Base-by-base conservation (phyloP, 2,888 invertebrate genomes). In the Pristionchus fissidentatus region DNA sequence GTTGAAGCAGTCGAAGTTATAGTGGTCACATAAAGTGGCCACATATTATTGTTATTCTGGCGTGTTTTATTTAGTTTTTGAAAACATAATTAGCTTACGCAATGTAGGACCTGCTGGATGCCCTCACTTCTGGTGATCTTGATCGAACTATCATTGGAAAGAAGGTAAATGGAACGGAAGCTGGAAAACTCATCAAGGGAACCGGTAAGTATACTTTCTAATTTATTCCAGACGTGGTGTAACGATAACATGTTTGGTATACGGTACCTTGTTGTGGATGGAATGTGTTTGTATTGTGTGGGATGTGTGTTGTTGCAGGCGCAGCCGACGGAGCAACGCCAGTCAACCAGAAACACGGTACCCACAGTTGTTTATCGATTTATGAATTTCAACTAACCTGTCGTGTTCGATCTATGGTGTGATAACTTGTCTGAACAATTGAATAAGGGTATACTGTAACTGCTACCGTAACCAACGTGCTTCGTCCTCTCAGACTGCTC, bases 121-220 rank as follows among this genome's bases (percentile, higher is more conserved):
- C 89, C 26, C 83, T 89, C 13, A 86, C 87, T 1, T 85, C 87
- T 41, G 89, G 89, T 32, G 89, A 87, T 7, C 85, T 89, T n/a
- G 88, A 88, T 52, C 85, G 70, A 26, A 32, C 80, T 1, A 13
- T 81, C n/a, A n/a, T 81, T 10, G 57, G 5, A 10, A 79, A 79
- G 79, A 79, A 79, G 26, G 5, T n/a, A 0, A 78, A 78, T 55
- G 62, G 43, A 41, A 80, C 60, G 0, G 80, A 43, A 46, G 80
- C 80, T 3, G 62, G 62, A 43, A 26, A 81, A 32, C 8, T 81
- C 26, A 15, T 81, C 26, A 60, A 62, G 29, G 80, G 80, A 81
- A 62, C 43, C 32, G 32, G 80, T 81, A 7, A 62, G 62, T n/a
- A n/a, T n/a, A n/a, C n/a, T n/a, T n/a, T n/a, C n/a, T n/a, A n/a